A percentile compares a stretch with the other conserved stretches of the same genome.
Conservation (phyloP, 2,888 invertebrate genomes). For the Caenorhabditis uteleia region DNA sequence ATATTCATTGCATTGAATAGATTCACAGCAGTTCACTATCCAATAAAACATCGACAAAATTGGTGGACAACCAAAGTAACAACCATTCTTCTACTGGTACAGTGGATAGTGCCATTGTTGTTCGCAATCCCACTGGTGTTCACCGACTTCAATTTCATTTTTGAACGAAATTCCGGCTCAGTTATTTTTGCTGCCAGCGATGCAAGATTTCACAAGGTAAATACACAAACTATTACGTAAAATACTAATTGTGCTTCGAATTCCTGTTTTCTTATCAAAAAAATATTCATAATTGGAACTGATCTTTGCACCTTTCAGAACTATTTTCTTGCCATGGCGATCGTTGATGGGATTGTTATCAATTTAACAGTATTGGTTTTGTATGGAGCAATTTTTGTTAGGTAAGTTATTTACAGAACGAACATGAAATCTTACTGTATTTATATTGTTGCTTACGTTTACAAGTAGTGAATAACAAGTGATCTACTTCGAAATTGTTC, state of each 20-base stretch:
- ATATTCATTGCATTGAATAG: constrained; percentile 55
- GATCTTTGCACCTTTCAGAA: constrained; percentile 34
- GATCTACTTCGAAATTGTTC: too few relatives aligned
- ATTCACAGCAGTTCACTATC: constrained; percentile 56
- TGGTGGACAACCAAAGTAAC: constrained; percentile 53
- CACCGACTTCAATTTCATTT: constrained; percentile 48
- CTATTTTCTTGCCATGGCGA: constrained; percentile 50
- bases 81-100: constrained; percentile 38
- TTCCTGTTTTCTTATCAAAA: neutral
- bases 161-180: constrained; percentile 37
- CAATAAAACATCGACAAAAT: constrained; percentile 50
- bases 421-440: too few relatives aligned
- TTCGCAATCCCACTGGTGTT: constrained; percentile 49
- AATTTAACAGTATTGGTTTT: constrained; percentile 51
- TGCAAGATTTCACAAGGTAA: constrained; percentile 48
- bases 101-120: constrained; percentile 51
- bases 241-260: neutral
- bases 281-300: too few relatives aligned
- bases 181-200: constrained; percentile 49
- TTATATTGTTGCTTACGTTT: too few relatives aligned
- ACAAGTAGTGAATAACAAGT: too few relatives aligned
- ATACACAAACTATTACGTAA: neutral
- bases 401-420: too few relatives aligned
- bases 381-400: constrained; percentile 53
- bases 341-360: constrained; percentile 52